A percentile compares a stretch with the other conserved stretches of the same genome.
Conservation (phyloP, 2,888 invertebrate genomes). For the Drosophila mercatorum region DNA sequence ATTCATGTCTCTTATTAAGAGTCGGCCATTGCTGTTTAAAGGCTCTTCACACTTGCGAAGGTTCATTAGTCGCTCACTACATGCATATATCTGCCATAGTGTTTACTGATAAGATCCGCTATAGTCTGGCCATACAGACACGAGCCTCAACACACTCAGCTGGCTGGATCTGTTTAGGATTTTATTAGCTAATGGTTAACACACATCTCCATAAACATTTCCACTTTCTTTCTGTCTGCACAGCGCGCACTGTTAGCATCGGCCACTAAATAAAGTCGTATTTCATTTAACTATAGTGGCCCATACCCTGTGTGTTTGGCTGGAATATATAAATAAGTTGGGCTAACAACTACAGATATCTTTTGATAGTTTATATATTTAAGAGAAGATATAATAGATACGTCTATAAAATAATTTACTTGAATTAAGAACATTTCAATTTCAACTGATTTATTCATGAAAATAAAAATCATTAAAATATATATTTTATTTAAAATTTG, state of each 20-base stretch:
- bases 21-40: not conserved
- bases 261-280: slow-evolving; percentile 14
- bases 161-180: slow-evolving; percentile 6
- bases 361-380: too few relatives aligned
- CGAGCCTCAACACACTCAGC: not conserved
- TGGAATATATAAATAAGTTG: not conserved
- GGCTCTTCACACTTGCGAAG: not conserved
- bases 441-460: not conserved
- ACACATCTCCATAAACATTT: slow-evolving; percentile 10
- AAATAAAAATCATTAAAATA: not conserved
- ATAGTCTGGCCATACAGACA: not conserved
- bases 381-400: too few relatives aligned
- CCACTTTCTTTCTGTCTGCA: slow-evolving; percentile 12
- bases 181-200: slow-evolving; percentile 12
- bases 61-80: not conserved
- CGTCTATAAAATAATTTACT: too few relatives aligned
- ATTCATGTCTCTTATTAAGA: not conserved
- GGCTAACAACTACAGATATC: not conserved
- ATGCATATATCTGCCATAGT: not conserved
- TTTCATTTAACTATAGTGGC: not conserved
- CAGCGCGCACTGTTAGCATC: slow-evolving; percentile 17
- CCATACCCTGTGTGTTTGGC: not conserved
- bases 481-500: too few relatives aligned
- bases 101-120: slow-evolving; percentile 2
- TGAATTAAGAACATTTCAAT: not conserved